A percentile compares a stretch with the other conserved stretches of the same genome.
Conservation (phyloP, 2,113 vertebrate species). For the Etheostoma cragini region DNA sequence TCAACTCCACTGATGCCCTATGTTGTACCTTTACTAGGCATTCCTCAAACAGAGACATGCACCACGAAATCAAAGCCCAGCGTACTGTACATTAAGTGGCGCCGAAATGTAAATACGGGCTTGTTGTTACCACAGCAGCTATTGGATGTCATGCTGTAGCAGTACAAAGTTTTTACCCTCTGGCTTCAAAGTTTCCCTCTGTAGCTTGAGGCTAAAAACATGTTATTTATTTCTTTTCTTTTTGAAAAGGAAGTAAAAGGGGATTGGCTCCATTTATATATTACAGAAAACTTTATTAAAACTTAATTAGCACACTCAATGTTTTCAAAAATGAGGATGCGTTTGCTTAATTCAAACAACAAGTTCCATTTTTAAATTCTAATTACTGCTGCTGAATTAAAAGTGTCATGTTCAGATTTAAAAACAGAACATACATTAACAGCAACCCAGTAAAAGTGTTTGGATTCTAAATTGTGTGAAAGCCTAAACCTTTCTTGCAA, state of each 20-base stretch:
- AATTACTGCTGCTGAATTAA: not conserved
- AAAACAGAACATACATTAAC: not conserved
- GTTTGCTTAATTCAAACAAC: constrained; percentile 1
- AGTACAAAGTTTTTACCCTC: constrained; percentile 31
- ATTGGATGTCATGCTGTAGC: constrained; percentile 25
- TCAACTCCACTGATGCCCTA: constrained; percentile 6
- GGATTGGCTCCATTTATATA: constrained; percentile 19
- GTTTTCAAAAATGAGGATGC: not conserved
- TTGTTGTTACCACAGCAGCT: constrained; percentile 20
- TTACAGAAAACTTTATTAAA: not conserved
- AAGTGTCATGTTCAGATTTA: constrained; percentile 11
- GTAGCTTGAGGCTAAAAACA: not conserved
- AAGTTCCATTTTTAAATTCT: constrained; percentile 18
- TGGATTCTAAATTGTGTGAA: not conserved
- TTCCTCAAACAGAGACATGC: constrained; percentile 10
- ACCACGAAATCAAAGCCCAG: constrained; percentile 1
- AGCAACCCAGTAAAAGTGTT: constrained; percentile 16
- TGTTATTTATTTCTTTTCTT: not conserved
- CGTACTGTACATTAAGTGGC: not conserved
- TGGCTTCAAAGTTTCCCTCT: constrained; percentile 36
- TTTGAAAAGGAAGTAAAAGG: not conserved
- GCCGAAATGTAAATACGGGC: constrained; percentile 15
- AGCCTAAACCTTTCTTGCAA: not conserved
- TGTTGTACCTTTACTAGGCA: not conserved
- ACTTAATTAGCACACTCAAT: constrained; percentile 3